Percentiles rank a stretch among this genome's conserved stretches.
phyloP scores from a whole-genome alignment of 2,888 invertebrate genomes.

The Caenorhabditis doughertyi region DNA sequence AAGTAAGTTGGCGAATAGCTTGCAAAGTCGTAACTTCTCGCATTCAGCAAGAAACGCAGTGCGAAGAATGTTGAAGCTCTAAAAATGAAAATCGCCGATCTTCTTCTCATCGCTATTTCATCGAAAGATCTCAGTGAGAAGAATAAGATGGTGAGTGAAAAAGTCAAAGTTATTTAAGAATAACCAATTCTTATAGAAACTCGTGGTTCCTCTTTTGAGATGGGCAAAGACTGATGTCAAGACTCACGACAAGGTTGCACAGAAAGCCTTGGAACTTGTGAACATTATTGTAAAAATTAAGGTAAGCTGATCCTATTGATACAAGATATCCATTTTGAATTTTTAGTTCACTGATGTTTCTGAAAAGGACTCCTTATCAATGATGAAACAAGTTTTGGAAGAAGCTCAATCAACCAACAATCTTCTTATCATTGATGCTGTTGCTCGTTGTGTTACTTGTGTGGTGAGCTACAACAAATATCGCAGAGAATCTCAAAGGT shows the following conservation, averaged over 20 bases:
- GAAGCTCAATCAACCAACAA: conserved; percentile 52
- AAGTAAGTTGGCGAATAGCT: conserved; percentile 1
- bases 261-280: conserved; percentile 54
- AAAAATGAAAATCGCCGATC: conserved; percentile 71
- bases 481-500: not conserved
- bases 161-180: not conserved
- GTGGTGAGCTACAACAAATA: conserved; percentile 20
- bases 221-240: conserved; percentile 66
- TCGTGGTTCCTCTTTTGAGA: conserved; percentile 69
- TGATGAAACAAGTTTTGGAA: conserved; percentile 50
- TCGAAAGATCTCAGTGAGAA: conserved; percentile 61
- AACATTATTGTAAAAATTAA: conserved; percentile 58
- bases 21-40: not conserved
- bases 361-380: conserved; percentile 34
- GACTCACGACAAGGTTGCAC: conserved; percentile 51
- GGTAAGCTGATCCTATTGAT: conserved; percentile 7
- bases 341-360: conserved; percentile 32
- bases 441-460: conserved; percentile 53
- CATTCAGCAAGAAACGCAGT: conserved; percentile 46
- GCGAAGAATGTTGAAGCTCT: conserved; percentile 61
- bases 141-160: conserved; percentile 65
- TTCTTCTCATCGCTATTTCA: conserved; percentile 72
- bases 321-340: not conserved
- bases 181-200: conserved; percentile 39
- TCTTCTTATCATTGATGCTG: conserved; percentile 43